These are phyloP conservation scores for Chiridota heheva DNA, from an alignment of 35 echinoderm and acorn worm genomes.

Conservation along the genomic window DNA sequence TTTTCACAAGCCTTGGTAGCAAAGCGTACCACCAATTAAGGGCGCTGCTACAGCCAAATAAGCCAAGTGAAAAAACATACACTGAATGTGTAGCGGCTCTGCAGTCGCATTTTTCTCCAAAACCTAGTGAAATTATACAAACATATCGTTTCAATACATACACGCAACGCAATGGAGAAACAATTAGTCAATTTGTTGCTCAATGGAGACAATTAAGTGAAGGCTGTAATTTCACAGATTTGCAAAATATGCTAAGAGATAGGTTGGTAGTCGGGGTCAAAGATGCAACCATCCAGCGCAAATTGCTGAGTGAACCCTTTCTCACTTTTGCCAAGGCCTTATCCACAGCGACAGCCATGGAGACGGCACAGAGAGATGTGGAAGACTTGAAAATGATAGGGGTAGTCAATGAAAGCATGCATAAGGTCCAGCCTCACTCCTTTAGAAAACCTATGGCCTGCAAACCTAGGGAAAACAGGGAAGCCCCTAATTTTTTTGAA, in stretches of 20 bases:
- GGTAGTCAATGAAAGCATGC: neutral
- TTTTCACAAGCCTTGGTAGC: conserved; percentile 24
- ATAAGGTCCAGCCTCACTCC: conserved; percentile 15
- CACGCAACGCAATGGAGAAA: neutral
- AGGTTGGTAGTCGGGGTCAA: conserved; percentile 11
- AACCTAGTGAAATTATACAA: conserved; percentile 41
- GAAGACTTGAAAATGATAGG: neutral
- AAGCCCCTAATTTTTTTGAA: neutral
- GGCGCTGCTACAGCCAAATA: neutral
- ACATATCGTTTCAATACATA: conserved; percentile 24
- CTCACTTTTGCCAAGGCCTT: conserved; percentile 1
- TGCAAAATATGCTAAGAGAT: conserved; percentile 34
- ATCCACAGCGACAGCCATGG: conserved; percentile 4
- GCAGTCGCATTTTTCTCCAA: conserved; percentile 25
- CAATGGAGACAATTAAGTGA: conserved; percentile 50
- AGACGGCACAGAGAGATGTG: conserved; percentile 19
- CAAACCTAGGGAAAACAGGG: neutral
- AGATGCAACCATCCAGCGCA: conserved; percentile 9
- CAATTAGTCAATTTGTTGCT: conserved; percentile 40
- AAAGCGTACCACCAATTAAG: conserved; percentile 21
- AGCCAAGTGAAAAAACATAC: conserved; percentile 25
- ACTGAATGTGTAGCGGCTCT: conserved; percentile 9
- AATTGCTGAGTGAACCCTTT: neutral
- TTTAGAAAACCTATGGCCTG: no score
- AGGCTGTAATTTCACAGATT: conserved; percentile 37